Evolutionary conservation across 2,113 vertebrate genomes (phyloP), one percentile per base, ranked within the genome.

Genomic region (Otus sunia): DNA sequence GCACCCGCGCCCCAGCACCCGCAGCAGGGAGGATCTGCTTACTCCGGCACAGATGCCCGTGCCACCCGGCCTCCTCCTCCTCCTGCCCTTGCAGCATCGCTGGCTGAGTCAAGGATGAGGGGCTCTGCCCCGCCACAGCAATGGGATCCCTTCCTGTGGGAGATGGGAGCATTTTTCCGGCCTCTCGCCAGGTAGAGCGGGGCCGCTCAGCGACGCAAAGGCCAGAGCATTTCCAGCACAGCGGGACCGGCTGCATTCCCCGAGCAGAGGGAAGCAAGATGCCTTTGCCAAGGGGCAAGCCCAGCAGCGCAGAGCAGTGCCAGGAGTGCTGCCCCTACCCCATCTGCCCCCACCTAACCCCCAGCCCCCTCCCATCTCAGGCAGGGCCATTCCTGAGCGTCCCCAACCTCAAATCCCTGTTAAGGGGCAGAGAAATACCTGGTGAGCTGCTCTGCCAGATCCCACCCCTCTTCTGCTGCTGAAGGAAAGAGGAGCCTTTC

Each of bases 31-130:
- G 96, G 91, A 96, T 95, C 95, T 56, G 94, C 95, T 97, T 95
- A 97, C 92, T 73, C 95, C 39, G 4, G 69, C 90, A 43, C 5
- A 49, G 96, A 89, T 10, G 10, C 72, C 37, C 6, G 5, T 52
- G 45, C 59, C 8, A 66, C 81, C 50, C 1, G 1, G 43, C 45
- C 45, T 47, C 45, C 45, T 45, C 43, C 43, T 69, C 32, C 94
- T 86, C 93, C 93, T 98, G 97, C 94, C 97, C 97, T 97, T 97
- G 96, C 96, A 93, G 66, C 93, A 82, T 15, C 30, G 3, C 96
- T 92, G 71, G 45, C n/a, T 2, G 13, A 45, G 39, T 15, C 45
- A n/a, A 39, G 62, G 39, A 30, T 0, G 3, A 49, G 63, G 56
- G n/a, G 43, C 19, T 63, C 22, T 78, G 49, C 47, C 76, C 32